A percentile compares a stretch with the other conserved stretches of the same genome.
These are phyloP conservation scores for Sycophaga agraensis DNA, from an alignment of 1,140 invertebrate species.

Conservation along the genomic window DNA sequence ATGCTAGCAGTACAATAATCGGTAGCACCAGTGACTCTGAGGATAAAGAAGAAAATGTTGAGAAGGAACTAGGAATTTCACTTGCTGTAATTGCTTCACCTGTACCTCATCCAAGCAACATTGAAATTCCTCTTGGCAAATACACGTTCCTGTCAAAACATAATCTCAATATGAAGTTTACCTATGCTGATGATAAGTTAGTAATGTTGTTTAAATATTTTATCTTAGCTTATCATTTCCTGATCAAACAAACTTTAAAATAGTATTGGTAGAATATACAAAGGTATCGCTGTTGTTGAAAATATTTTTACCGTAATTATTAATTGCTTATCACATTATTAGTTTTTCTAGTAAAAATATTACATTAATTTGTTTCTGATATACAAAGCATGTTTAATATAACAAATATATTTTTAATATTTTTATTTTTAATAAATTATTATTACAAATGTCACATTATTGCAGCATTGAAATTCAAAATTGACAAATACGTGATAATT, in stretches of 20 bases:
- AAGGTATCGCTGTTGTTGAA: too few species aligned
- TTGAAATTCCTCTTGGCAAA: slow-evolving; percentile 83
- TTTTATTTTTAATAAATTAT: neutral
- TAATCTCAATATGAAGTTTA: slow-evolving; percentile 91
- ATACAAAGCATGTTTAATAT: neutral
- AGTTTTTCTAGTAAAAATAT: neutral
- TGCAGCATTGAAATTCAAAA: too few species aligned
- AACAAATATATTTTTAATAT: neutral
- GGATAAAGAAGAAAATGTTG: slow-evolving; percentile 37
- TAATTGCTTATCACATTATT: too few species aligned
- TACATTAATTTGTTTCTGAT: neutral
- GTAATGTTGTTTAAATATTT: slow-evolving; percentile 37
- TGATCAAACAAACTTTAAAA: too few species aligned
- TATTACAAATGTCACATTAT: too few species aligned
- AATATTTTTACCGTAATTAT: too few species aligned
- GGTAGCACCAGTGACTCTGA: slow-evolving; percentile 31
- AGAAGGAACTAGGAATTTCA: slow-evolving; percentile 53
- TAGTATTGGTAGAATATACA: too few species aligned
- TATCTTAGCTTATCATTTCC: too few species aligned
- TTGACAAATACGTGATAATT: too few species aligned
- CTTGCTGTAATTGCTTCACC: slow-evolving; percentile 82
- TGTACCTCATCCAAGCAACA: slow-evolving; percentile 90
- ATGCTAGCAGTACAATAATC: slow-evolving; percentile 30
- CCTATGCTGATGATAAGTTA: slow-evolving; percentile 91
- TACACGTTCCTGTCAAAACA: slow-evolving; percentile 91